Conservation (phyloP, 2,797 vertebrate species). For the Morelia viridis region DNA sequence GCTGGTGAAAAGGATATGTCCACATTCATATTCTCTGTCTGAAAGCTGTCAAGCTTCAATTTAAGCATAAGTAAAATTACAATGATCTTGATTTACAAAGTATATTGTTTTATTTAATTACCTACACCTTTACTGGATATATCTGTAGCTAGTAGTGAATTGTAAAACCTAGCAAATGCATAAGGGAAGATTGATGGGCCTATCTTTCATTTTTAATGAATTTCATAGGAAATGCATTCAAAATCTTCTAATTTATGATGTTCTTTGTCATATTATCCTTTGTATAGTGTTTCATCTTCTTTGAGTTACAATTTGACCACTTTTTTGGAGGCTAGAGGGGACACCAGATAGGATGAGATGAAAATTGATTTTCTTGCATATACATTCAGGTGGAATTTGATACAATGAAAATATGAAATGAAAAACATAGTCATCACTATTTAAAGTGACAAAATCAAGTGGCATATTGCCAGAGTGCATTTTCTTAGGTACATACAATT, state of each 20-base stretch:
- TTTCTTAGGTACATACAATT: too few relatives aligned
- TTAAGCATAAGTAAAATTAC: slow-evolving; percentile 37
- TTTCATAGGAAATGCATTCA: background rate
- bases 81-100: slow-evolving; percentile 43
- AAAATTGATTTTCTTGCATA: background rate
- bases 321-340: too few relatives aligned
- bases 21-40: slow-evolving; percentile 44
- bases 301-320: too few relatives aligned
- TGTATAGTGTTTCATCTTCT: background rate
- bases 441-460: background rate
- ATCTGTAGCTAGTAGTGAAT: slow-evolving; percentile 14
- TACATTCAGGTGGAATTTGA: background rate
- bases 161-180: slow-evolving; percentile 26
- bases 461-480: background rate
- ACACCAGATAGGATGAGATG: too few relatives aligned
- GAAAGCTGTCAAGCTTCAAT: slow-evolving; percentile 48
- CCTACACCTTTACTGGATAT: slow-evolving; percentile 16
- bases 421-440: background rate
- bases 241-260: background rate
- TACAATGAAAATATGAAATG: background rate
- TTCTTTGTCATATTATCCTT: background rate
- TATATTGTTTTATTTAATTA: slow-evolving; percentile 23
- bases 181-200: background rate
- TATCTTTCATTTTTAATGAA: slow-evolving; percentile 34
- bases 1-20: slow-evolving; percentile 49